These are phyloP conservation scores for Hydroisotoma schaefferi DNA, from an alignment of 2,888 invertebrate genomes.

Conservation along the genomic window DNA sequence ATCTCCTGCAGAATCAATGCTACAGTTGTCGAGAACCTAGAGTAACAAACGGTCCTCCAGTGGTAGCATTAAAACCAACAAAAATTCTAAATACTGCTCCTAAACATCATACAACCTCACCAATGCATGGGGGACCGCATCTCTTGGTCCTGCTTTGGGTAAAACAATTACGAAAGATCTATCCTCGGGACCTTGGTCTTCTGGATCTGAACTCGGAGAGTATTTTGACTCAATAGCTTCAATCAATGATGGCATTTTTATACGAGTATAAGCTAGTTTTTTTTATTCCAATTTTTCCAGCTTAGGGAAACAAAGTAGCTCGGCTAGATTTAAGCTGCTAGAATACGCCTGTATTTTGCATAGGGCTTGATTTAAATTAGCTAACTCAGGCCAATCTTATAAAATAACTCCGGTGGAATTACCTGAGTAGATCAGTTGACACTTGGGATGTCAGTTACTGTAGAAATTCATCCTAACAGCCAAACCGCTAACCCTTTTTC, in stretches of 20 bases:
- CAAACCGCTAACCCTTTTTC: too few species aligned
- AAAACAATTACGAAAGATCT: constrained; percentile 80
- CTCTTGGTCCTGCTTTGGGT: constrained; percentile 71
- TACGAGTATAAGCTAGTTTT: too few species aligned
- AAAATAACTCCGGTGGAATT: too few species aligned
- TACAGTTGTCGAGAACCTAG: constrained; percentile 84
- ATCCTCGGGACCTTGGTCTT: constrained; percentile 50
- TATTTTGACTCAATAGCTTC: constrained; percentile 88
- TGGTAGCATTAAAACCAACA: neutral
- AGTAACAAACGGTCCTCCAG: constrained; percentile 50
- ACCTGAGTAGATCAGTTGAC: too few species aligned
- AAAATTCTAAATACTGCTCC: neutral
- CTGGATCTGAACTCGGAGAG: constrained; percentile 52
- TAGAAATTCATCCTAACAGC: too few species aligned
- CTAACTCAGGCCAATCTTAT: too few species aligned
- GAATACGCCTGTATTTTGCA: too few species aligned
- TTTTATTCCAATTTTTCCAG: too few species aligned
- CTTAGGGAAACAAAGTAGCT: too few species aligned
- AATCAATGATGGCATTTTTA: constrained; percentile 75
- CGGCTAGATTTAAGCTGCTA: too few species aligned
- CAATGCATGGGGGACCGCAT: constrained; percentile 63
- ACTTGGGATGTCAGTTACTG: too few species aligned
- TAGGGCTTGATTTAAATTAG: too few species aligned
- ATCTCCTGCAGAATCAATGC: constrained; percentile 84
- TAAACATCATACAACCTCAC: constrained; percentile 25